Evolutionary conservation across 2,888 invertebrate species (phyloP), one percentile per base, ranked within the genome.

Genomic region (Netelia inedita): DNA sequence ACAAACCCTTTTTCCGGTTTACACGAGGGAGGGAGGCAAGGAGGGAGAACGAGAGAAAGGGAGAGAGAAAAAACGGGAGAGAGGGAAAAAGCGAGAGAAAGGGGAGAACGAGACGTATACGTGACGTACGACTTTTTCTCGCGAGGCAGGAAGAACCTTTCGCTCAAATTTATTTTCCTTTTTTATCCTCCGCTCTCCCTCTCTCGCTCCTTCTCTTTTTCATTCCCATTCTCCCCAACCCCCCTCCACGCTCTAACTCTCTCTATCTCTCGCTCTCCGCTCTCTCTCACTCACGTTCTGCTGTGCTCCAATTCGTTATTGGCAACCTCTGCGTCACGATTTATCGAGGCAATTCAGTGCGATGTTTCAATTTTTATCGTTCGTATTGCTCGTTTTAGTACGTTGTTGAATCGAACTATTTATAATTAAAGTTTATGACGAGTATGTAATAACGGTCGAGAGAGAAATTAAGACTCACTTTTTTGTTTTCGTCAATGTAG

Each of bases 281-380:
- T 1, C 19, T n/a, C 19, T 53, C 11, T 19, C 23, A 35, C 16
- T 57, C 21, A 21, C 41, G 41, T 41, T 41, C 16, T 28, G 14
- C 16, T 11, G 61, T 50, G 59, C 69, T 69, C 50, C 78, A 71
- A 69, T 72, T 79, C 35, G 35, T 61, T 73, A 41, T 73, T 63
- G 72, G 61, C 59, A 28, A 63, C 66, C 61, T 59, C 50, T 61
- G 61, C 50, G 68, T 28, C 74, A 79, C 79, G 74, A 83, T 83
- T 83, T 83, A 83, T 83, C 83, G 79, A 57, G 23, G 79, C 74
- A 79, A 79, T 79, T 79, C 53, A 21, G 59, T 46, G 63, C 74
- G 61, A 83, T 74, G 79, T 74, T 83, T 83, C 79, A 79, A 83
- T 79, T 83, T 83, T 83, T 83, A 83, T 83, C 74, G 83, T 63